Evolutionary conservation across 2,797 vertebrate species (phyloP), one percentile per base, ranked within the genome.

Genomic region (Halcyon badia): DNA sequence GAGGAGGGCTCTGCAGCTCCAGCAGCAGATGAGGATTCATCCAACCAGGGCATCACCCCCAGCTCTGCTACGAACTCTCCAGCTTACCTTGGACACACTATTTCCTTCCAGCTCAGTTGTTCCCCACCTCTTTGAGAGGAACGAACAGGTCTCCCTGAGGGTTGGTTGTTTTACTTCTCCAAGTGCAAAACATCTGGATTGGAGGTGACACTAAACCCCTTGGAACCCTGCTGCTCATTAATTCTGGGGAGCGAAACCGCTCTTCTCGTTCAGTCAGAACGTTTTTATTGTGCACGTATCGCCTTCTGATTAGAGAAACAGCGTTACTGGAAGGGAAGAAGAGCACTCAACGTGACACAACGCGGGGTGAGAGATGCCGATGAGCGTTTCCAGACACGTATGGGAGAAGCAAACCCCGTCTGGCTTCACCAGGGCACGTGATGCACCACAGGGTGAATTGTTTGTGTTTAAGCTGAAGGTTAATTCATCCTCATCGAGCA

Each of bases 371-470:
- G 49, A 37, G 31, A 22, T 26, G 33, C 48, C 33, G 8, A 12
- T 25, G 22, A 60, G 30, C 51, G 14, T 71, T 56, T 62, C 31
- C 33, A 84, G 52, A 61, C 5, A 6, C 0, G 0, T 14, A 9
- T 14, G 30, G 35, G n/a, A 66, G 49, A 78, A 57, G 39, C 25
- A 52, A 89, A 73, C 18, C 31, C n/a, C 1, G 0, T 9, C 33
- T 30, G 56, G 61, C 39, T 68, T 51, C 48, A 28, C 26, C 0
- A 1, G 16, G 56, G 77, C 82, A 26, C 3, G 5, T 1, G 28
- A 37, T 39, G n/a, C 44, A 24, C 69, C 5, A 1, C 1, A 4
- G 26, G 22, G 37, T 26, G 21, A 41, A 48, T 48, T 2, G 2
- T 14, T 46, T 31, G 14, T 37, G 30, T 68, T 62, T 46, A 41